Evolutionary conservation across 2,888 invertebrate species (phyloP).

Genomic region (Microctonus aethiopoides): DNA sequence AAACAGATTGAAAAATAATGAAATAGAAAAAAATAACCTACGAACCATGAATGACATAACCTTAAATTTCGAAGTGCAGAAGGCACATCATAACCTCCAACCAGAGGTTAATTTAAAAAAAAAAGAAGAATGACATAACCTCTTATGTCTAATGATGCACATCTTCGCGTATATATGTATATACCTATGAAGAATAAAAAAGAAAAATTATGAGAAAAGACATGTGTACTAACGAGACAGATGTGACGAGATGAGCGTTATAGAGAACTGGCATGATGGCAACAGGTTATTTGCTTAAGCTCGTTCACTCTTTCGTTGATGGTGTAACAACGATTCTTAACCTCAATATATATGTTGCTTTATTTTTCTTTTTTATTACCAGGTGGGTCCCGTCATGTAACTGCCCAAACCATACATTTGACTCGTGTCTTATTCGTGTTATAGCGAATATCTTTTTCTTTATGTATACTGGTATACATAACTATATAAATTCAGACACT

Average conservation of each 20-base stretch:
- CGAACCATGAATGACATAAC: too few species aligned
- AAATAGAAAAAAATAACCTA: slow-evolving; percentile 1
- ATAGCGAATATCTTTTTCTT: background rate
- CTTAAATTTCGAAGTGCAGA: too few species aligned
- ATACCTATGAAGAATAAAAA: slow-evolving; percentile 11
- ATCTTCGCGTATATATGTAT: too few species aligned
- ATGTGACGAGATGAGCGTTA: slow-evolving; percentile 42
- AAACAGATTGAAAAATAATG: slow-evolving; percentile 13
- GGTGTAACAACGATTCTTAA: slow-evolving; percentile 23
- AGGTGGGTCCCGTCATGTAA: slow-evolving; percentile 50
- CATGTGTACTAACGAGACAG: slow-evolving; percentile 48
- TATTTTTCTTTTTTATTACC: slow-evolving; percentile 35
- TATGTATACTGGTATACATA: background rate
- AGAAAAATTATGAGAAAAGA: slow-evolving; percentile 33
- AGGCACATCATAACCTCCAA: too few species aligned
- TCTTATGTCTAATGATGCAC: slow-evolving; percentile 3
- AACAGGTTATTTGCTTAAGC: slow-evolving; percentile 49
- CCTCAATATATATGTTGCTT: slow-evolving; percentile 21
- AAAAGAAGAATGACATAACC: background rate
- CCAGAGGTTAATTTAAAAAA: too few species aligned
- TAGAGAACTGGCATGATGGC: slow-evolving; percentile 34
- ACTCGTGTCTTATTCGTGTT: slow-evolving; percentile 2
- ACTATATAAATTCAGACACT: too few species aligned
- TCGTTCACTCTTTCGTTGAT: slow-evolving; percentile 20
- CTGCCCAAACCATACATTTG: slow-evolving; percentile 21